Evolutionary conservation across 2,113 vertebrate species (phyloP), one percentile per base, ranked within the genome.

Genomic region (Oreotrochilus melanogaster): DNA sequence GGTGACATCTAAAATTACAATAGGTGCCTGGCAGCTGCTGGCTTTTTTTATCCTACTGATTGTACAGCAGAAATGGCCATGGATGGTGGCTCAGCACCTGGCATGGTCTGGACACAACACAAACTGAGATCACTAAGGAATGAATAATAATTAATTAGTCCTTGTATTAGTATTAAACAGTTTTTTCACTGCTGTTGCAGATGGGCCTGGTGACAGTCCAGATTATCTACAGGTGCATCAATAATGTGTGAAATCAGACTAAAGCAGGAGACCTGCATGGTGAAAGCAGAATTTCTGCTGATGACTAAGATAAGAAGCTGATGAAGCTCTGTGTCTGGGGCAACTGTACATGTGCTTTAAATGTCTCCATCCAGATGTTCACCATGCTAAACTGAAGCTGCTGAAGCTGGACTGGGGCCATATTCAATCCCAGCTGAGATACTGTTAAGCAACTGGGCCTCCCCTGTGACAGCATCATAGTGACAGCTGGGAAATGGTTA

Each of bases 181-280:
- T 33, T 27, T 33, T 56, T 57, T 83, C 73, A 14, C 23, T 87
- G 54, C 69, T 45, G 6, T 7, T 78, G 73, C 51, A 58, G 30
- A 30, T 30, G 24, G 31, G 16, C 33, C 51, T 73, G 45, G 35
- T 61, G 30, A 48, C n/a, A 18, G 22, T 78, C 31, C 78, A 57
- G 9, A 16, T 43, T 57, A 22, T 57, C 27, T 58, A 64, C 23
- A 61, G 39, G 72, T 23, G 22, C 54, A 23, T 35, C 4, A 39
- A 70, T 45, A 61, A n/a, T 2, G n/a, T 12, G 35, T 61, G 73
- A 78, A 57, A 85, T n/a, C 65, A 88, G 47, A 24, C 47, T 70
- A 2, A 51, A 62, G 27, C 0, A 30, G 50, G 22, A 31, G 16
- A 22, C 2, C 1, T 48, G 65, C 4, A 0, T 18, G 47, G 23